Evolutionary conservation across 2,888 invertebrate species (phyloP).

Genomic region (Napeogenes inachia): DNA sequence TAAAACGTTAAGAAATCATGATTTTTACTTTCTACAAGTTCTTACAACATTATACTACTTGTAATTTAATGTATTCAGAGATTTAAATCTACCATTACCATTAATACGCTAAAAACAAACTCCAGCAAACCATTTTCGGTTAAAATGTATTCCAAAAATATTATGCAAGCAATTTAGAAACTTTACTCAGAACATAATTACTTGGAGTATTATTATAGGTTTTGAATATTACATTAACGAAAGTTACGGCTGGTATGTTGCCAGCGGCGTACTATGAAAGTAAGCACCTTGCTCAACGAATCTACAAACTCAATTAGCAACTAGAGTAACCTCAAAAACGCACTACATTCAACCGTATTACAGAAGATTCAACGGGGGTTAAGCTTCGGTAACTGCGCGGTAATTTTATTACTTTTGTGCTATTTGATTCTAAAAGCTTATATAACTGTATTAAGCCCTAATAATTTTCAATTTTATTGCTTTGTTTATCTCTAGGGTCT

Average conservation of each 20-base stretch:
- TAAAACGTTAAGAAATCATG: not conserved
- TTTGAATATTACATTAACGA: conserved; percentile 47
- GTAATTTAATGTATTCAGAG: conserved; percentile 1
- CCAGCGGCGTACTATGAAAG: conserved; percentile 51
- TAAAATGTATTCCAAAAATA: conserved; percentile 16
- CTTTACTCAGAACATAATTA: conserved; percentile 20
- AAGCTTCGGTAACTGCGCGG: conserved; percentile 8
- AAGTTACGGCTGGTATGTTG: conserved; percentile 50
- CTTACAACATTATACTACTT: not conserved
- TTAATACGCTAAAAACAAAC: conserved; percentile 5
- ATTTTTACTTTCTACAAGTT: not conserved
- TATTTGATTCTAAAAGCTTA: conserved; percentile 7
- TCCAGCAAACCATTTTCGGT: conserved; percentile 1
- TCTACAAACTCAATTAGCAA: conserved; percentile 62
- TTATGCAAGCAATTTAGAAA: conserved; percentile 20
- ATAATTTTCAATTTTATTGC: conserved; percentile 3
- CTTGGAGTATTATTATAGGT: conserved; percentile 40
- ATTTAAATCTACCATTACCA: not conserved
- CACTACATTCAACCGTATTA: conserved; percentile 37
- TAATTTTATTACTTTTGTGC: conserved; percentile 8
- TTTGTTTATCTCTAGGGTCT: not conserved
- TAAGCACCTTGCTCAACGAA: conserved; percentile 59
- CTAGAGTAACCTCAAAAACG: conserved; percentile 50
- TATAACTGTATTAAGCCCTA: conserved; percentile 2
- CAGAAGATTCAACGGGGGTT: conserved; percentile 5